Conservation (phyloP, 2,113 vertebrate species). For the Seriola aureovittata region DNA sequence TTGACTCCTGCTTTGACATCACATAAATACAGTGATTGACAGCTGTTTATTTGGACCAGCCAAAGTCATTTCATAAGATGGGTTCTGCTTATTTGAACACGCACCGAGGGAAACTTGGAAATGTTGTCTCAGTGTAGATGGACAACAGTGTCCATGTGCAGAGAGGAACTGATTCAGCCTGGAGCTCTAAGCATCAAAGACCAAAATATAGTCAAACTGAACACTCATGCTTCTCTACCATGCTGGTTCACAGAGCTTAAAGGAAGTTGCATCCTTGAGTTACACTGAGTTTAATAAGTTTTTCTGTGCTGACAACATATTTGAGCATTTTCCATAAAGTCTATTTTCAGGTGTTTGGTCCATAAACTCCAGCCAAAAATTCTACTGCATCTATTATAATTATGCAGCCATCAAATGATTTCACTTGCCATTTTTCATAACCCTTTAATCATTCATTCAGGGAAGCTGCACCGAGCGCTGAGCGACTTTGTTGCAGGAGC, state of each 20-base stretch:
- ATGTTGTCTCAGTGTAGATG: constrained; percentile 19
- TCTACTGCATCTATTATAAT: neutral
- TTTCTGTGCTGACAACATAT: neutral
- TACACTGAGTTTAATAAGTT: neutral
- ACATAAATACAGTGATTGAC: constrained; percentile 43
- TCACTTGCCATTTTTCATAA: neutral
- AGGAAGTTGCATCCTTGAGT: neutral
- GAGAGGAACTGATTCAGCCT: neutral
- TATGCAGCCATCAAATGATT: neutral
- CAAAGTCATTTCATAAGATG: constrained; percentile 30
- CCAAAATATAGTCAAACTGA: neutral
- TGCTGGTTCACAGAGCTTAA: neutral
- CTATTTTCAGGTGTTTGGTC: neutral
- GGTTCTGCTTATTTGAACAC: constrained; percentile 49
- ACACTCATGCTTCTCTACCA: neutral
- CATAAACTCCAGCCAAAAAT: neutral
- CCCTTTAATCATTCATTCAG: neutral
- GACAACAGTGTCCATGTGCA: neutral
- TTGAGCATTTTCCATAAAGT: neutral
- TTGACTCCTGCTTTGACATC: constrained; percentile 34
- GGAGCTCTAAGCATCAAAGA: neutral
- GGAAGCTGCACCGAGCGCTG: too few relatives aligned
- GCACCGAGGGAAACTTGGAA: constrained; percentile 16
- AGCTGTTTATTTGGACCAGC: constrained; percentile 51
- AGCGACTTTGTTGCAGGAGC: neutral